phyloP scores from a whole-genome alignment of 2,113 vertebrate species.

The Rhinichthys klamathensis region DNA sequence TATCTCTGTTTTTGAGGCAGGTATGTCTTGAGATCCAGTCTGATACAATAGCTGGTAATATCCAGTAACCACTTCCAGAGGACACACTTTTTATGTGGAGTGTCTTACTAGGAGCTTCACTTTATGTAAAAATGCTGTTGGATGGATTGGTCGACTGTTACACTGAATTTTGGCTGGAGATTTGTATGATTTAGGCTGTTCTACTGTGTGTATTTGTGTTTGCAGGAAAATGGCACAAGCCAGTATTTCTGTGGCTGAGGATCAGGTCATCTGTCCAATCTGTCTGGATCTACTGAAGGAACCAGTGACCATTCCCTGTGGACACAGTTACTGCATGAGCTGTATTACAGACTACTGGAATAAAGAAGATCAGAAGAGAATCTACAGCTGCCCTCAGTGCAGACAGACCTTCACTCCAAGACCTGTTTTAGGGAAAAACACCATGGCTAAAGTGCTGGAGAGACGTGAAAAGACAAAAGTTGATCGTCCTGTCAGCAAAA shows the following conservation, averaged over 20 bases:
- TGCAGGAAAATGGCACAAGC: background rate
- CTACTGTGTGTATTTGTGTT: background rate
- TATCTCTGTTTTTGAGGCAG: too few relatives aligned
- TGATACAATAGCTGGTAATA: too few relatives aligned
- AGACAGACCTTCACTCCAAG: background rate
- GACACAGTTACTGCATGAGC: background rate
- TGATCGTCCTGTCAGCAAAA: too few relatives aligned
- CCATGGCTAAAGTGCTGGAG: background rate
- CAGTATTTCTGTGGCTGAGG: background rate
- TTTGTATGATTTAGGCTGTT: background rate
- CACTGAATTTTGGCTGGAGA: background rate
- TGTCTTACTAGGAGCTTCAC: background rate
- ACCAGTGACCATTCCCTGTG: background rate
- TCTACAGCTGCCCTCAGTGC: too few relatives aligned
- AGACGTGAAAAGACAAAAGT: too few relatives aligned
- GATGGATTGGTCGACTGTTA: background rate
- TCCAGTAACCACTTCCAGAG: too few relatives aligned
- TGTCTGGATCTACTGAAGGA: background rate
- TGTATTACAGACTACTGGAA: too few relatives aligned
- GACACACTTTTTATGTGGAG: background rate
- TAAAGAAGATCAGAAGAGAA: accelerated
- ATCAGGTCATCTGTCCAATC: background rate
- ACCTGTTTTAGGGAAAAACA: background rate
- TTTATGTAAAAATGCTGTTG: background rate
- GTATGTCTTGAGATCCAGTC: too few relatives aligned